These are phyloP conservation scores for Trimorus sp. DNA, from an alignment of 2,888 invertebrate species.

Conservation along the genomic window DNA sequence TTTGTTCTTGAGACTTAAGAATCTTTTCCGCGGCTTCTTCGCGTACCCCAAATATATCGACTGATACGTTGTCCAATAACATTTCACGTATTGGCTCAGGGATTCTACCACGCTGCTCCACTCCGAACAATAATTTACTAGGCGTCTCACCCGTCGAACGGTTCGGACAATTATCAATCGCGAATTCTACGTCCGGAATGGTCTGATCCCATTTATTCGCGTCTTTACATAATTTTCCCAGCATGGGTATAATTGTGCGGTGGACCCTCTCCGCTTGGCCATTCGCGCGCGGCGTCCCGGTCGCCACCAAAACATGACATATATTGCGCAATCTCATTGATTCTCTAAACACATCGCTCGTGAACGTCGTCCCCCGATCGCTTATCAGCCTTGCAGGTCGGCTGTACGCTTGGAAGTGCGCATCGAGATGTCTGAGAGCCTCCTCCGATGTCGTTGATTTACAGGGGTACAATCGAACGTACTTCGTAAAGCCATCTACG, in stretches of 20 bases:
- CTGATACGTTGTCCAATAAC: constrained; percentile 35
- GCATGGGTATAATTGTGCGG: constrained; percentile 65
- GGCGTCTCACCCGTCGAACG: constrained; percentile 69
- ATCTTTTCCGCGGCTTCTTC: constrained; percentile 55
- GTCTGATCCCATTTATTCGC: constrained; percentile 43
- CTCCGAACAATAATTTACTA: constrained; percentile 69
- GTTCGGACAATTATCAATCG: constrained; percentile 66
- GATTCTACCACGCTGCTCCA: constrained; percentile 67
- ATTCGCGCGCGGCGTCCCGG: constrained; percentile 73
- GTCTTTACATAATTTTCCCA: constrained; percentile 24
- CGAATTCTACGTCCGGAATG: constrained; percentile 32
- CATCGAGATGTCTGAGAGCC: constrained; percentile 5
- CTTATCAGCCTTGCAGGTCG: constrained; percentile 72
- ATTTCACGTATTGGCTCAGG: constrained; percentile 8
- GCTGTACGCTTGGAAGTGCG: constrained; percentile 71
- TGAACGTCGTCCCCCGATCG: constrained; percentile 78
- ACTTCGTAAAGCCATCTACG: constrained; percentile 69
- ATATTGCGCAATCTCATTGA: constrained; percentile 72
- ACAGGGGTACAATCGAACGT: constrained; percentile 3
- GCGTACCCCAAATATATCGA: constrained; percentile 38
- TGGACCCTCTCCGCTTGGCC: constrained; percentile 76
- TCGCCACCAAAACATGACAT: constrained; percentile 69
- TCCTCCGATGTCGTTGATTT: constrained; percentile 49
- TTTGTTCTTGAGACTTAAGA: constrained; percentile 54
- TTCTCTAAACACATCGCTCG: constrained; percentile 69